phyloP scores from a whole-genome alignment of 1,140 invertebrate species.

The Saccostrea cuccullata region DNA sequence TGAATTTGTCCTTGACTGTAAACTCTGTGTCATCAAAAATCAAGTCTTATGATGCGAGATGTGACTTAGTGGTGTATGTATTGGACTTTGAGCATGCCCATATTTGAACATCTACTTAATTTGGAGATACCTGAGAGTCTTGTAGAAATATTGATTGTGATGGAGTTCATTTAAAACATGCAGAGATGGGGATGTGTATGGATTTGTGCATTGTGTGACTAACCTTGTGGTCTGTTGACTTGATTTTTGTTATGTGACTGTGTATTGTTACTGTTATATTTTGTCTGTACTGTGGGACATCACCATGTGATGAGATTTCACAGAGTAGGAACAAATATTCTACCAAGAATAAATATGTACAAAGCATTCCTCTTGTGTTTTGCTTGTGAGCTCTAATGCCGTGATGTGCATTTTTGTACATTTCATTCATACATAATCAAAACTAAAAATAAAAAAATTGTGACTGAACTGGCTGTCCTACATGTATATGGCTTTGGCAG shows the following conservation, averaged over 20 bases:
- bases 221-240: background rate
- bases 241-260: background rate
- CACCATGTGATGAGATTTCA: background rate
- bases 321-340: constrained; percentile 27
- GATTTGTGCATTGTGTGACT: background rate
- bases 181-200: background rate
- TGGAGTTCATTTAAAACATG: no score
- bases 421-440: no score
- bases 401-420: no score
- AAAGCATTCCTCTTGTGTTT: background rate
- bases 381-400: no score
- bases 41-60: background rate
- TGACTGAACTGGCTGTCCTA: no score
- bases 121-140: background rate
- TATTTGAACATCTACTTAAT: background rate
- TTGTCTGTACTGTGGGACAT: constrained; percentile 10
- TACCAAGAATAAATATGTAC: constrained; percentile 6
- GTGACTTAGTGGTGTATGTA: background rate
- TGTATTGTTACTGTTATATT: constrained; percentile 16
- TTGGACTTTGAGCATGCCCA: background rate
- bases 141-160: no score
- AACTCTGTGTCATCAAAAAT: background rate
- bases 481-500: no score
- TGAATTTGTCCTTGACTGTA: background rate
- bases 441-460: no score